A percentile compares a stretch with the other conserved stretches of the same genome.
These are phyloP conservation scores for Bubalus kerabau DNA, from an alignment of 2,113 vertebrate genomes.

Conservation along the genomic window DNA sequence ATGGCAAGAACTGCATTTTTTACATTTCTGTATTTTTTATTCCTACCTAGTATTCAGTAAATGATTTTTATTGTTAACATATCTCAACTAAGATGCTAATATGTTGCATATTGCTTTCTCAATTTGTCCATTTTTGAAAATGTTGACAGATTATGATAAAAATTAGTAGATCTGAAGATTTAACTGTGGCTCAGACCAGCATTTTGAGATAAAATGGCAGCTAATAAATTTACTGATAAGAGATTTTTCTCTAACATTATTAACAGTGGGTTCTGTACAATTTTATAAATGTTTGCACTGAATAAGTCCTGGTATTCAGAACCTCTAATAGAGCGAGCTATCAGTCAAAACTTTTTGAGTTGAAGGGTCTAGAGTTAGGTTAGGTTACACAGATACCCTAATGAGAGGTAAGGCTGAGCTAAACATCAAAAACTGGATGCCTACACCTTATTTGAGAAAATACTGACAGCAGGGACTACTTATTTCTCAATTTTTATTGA, in stretches of 20 bases:
- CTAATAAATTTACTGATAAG: background rate
- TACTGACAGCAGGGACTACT: background rate
- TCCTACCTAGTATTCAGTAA: background rate
- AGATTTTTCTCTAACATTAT: background rate
- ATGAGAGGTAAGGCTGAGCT: background rate
- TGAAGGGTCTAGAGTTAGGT: background rate
- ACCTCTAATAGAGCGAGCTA: background rate
- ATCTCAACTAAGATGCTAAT: background rate
- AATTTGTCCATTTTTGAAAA: conserved; percentile 2
- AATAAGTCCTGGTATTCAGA: background rate
- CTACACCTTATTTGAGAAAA: background rate
- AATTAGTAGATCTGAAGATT: background rate
- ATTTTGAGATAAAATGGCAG: background rate
- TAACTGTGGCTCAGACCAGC: background rate
- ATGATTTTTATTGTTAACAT: background rate
- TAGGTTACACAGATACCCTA: background rate
- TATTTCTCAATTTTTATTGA: background rate
- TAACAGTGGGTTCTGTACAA: background rate
- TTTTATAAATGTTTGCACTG: background rate
- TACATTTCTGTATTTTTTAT: background rate
- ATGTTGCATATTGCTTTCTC: background rate
- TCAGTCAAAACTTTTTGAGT: background rate
- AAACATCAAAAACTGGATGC: background rate
- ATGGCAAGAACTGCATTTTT: background rate
- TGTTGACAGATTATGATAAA: background rate